These are phyloP conservation scores for Ascaphus truei DNA, from an alignment of 2,113 vertebrate genomes.

Conservation along the genomic window DNA sequence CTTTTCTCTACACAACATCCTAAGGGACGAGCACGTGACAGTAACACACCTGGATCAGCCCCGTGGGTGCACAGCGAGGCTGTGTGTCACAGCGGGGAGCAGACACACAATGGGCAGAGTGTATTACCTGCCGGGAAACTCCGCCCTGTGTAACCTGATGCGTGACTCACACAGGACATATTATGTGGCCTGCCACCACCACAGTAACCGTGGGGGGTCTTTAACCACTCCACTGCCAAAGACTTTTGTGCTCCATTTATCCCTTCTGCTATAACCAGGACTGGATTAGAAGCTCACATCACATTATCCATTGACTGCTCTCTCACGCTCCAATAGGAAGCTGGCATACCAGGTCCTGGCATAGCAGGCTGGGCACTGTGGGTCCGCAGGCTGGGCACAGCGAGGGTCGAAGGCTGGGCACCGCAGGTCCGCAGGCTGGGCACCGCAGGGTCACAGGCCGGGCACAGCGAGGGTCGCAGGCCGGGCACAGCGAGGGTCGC, in stretches of 20 bases:
- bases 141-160: not conserved
- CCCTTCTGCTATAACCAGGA: not conserved
- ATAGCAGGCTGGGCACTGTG: too few relatives aligned
- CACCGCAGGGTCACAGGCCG: too few relatives aligned
- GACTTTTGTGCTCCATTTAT: not conserved
- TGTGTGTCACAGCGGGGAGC: not conserved
- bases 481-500: too few relatives aligned
- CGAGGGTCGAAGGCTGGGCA: too few relatives aligned
- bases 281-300: too few relatives aligned
- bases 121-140: conserved; percentile 10
- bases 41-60: not conserved
- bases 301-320: too few relatives aligned
- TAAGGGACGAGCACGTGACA: not conserved
- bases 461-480: too few relatives aligned
- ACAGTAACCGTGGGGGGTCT: not conserved
- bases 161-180: not conserved
- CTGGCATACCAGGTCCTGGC: too few relatives aligned
- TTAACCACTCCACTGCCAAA: not conserved
- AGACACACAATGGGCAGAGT: not conserved
- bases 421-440: too few relatives aligned
- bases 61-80: not conserved
- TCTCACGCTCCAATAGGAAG: too few relatives aligned
- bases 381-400: too few relatives aligned
- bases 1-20: too few relatives aligned
- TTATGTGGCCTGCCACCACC: not conserved